Base-by-base conservation (phyloP, 2,113 vertebrate species). In the Callithrix jacchus region DNA sequence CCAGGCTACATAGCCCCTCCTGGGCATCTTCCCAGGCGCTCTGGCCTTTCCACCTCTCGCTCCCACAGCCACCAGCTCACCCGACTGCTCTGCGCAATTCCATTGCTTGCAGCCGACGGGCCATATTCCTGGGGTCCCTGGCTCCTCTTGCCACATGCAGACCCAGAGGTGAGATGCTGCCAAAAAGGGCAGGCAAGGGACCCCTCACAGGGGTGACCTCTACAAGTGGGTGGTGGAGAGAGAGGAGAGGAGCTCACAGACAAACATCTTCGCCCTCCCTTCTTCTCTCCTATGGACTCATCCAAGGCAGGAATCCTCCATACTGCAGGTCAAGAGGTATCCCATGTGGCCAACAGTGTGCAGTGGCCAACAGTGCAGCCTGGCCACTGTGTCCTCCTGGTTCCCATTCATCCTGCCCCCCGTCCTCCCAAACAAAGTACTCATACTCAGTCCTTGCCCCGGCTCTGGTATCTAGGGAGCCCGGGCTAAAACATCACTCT, bases 1-100 rank as follows among this genome's bases (percentile, higher is more conserved):
- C 2, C 2, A 17, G 13, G 17, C 18, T 1, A 6, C 0, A 0
- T 2, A 20, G 14, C 37, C 16, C 32, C 10, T 45, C 40, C 58
- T 8, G 2, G 58, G n/a, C 35, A 4, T 17, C n/a, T 56, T 25
- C 40, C 23, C 21, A 7, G 27, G 21, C 21, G 1, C 18, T 83
- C 83, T 77, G 17, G 25, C 20, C 54, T 58, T 32, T 45, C 18
- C 6, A 32, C 49, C 27, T 45, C 32, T 17, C 1, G 20, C 37
- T 27, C 14, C 58, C 32, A 64, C 11, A 2, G 10, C 12, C 40
- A 25, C 47, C 8, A 21, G 37, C 40, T n/a, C 21, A 52, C 49
- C 8, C 8, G 35, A 1, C 7, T 42, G 45, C 4, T 16, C 66
- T 32, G 32, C 8, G 23, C 13, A 0, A 0, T 20, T 71, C 52